Conservation (phyloP, 2,113 vertebrate genomes). For the Aptenodytes forsteri region DNA sequence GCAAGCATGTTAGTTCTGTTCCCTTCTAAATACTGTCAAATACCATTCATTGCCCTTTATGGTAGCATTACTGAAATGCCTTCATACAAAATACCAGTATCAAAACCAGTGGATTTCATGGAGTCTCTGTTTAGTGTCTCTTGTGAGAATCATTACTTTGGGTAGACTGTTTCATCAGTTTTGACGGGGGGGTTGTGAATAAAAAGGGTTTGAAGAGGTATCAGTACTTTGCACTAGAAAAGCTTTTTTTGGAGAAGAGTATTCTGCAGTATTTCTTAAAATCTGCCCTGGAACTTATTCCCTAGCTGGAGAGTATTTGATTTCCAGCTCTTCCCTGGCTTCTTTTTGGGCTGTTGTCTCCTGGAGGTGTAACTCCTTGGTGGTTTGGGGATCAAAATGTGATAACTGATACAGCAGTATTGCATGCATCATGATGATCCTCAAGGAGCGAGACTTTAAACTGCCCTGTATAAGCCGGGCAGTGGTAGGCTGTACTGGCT, state of each 20-base stretch:
- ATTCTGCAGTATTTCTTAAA: background rate
- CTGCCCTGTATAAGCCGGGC: background rate
- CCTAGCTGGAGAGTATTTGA: background rate
- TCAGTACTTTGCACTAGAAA: background rate
- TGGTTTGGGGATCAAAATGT: background rate
- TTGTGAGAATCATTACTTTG: background rate
- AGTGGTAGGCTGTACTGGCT: background rate
- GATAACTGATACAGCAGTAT: background rate
- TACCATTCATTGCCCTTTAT: background rate
- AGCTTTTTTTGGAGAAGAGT: background rate
- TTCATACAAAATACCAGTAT: background rate
- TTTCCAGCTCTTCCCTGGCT: background rate
- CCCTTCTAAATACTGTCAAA: background rate
- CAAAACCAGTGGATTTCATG: background rate
- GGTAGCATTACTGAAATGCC: background rate
- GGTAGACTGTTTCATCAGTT: background rate
- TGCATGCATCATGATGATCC: background rate
- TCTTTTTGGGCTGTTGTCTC: background rate
- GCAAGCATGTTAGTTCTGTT: background rate
- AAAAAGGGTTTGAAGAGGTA: background rate
- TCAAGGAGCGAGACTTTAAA: background rate
- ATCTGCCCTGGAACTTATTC: background rate
- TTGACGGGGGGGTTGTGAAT: background rate
- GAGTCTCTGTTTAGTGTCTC: background rate
- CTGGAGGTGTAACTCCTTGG: background rate